Conservation (phyloP, 2,797 vertebrate genomes). For the Gastrophryne carolinensis region DNA sequence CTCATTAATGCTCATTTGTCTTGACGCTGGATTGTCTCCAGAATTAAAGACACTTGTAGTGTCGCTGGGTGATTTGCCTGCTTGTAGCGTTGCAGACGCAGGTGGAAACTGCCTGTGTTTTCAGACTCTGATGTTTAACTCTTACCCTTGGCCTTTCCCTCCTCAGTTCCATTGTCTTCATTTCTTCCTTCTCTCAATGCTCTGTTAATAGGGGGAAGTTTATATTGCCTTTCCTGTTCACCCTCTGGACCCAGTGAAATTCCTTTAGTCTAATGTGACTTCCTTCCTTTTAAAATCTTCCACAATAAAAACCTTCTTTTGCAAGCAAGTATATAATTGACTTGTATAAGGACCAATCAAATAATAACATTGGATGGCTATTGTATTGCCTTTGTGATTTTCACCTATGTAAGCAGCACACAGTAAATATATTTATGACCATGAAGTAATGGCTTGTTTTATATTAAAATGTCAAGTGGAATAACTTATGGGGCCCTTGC, state of each 20-base stretch:
- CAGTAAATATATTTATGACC: not conserved
- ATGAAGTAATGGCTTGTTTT: not conserved
- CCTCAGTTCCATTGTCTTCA: slow-evolving; percentile 33
- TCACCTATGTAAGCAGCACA: not conserved
- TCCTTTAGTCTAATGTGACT: slow-evolving; percentile 28
- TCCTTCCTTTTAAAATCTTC: slow-evolving; percentile 41
- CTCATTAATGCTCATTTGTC: slow-evolving; percentile 30
- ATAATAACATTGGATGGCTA: not conserved
- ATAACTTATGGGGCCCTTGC: not conserved
- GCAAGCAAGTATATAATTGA: not conserved
- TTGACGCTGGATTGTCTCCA: slow-evolving; percentile 20
- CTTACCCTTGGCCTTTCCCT: slow-evolving; percentile 10
- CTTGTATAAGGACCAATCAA: not conserved
- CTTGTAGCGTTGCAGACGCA: not conserved
- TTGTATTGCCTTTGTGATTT: not conserved
- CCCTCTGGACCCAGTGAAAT: slow-evolving; percentile 41
- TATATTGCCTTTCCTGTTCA: slow-evolving; percentile 47
- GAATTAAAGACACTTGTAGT: slow-evolving; percentile 1
- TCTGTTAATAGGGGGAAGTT: slow-evolving; percentile 45
- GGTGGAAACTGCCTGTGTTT: slow-evolving; percentile 14
- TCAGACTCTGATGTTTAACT: not conserved
- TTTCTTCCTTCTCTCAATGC: slow-evolving; percentile 20
- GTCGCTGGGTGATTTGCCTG: slow-evolving; percentile 3
- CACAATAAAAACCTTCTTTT: not conserved
- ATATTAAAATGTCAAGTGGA: not conserved